A percentile compares a stretch with the other conserved stretches of the same genome.
phyloP scores from a whole-genome alignment of 2,888 invertebrate species.

The Acrobasis consociella region DNA sequence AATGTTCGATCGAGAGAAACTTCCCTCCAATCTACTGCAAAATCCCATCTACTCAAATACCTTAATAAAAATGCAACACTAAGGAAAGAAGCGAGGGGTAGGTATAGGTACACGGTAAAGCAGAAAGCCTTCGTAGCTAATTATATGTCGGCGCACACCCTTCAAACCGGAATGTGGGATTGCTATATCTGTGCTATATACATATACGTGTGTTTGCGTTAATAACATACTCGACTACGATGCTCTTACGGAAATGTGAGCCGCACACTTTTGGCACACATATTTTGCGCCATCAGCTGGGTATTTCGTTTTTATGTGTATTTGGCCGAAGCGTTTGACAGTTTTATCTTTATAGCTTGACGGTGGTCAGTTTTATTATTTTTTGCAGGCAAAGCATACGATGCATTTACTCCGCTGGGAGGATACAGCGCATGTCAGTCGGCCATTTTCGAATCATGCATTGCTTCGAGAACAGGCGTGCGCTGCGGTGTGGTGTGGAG shows the following conservation, averaged over 20 bases:
- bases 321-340: neutral
- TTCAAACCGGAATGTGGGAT: conserved; percentile 18
- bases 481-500: no score
- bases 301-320: neutral
- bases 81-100: conserved; percentile 12
- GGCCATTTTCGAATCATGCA: no score
- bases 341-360: neutral
- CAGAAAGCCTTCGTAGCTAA: conserved; percentile 18
- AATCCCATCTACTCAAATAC: neutral
- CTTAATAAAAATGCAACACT: neutral
- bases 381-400: no score
- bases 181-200: neutral
- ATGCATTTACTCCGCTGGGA: no score
- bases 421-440: no score
- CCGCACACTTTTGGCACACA: conserved; percentile 5
- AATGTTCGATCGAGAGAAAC: no score
- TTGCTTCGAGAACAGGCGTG: no score
- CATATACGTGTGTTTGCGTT: neutral
- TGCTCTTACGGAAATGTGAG: conserved; percentile 12
- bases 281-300: conserved; percentile 1
- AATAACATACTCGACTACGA: conserved; percentile 16
- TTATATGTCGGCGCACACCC: conserved; percentile 16
- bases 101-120: neutral
- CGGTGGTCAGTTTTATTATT: no score
- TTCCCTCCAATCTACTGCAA: neutral